Conservation (phyloP, 2,888 invertebrate genomes). For the Lithosia quadra region DNA sequence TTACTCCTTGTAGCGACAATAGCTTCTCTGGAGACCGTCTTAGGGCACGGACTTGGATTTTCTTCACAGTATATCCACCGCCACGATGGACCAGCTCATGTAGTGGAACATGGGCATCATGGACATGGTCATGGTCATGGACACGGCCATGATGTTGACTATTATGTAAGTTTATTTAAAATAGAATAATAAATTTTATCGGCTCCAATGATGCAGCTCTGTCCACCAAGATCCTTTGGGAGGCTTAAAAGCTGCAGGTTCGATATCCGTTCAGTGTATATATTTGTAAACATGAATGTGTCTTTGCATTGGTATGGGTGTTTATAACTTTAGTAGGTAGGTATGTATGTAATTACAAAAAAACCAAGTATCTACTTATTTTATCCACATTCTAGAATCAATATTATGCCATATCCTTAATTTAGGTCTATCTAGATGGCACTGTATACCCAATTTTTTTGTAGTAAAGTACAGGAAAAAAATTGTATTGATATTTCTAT, state of each 20-base stretch:
- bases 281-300: too few relatives aligned
- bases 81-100: constrained; percentile 68
- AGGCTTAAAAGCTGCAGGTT: neutral
- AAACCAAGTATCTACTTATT: too few relatives aligned
- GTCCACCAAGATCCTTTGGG: too few relatives aligned
- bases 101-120: constrained; percentile 59
- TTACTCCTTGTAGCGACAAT: constrained; percentile 63
- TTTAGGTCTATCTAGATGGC: too few relatives aligned
- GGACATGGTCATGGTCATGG: constrained; percentile 64
- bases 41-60: constrained; percentile 70
- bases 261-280: neutral
- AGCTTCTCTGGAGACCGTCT: constrained; percentile 59
- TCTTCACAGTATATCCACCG: constrained; percentile 75
- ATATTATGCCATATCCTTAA: too few relatives aligned
- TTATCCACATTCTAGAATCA: too few relatives aligned
- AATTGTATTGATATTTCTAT: too few relatives aligned
- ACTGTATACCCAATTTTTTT: too few relatives aligned
- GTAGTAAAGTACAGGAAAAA: too few relatives aligned
- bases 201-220: neutral
- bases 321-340: too few relatives aligned
- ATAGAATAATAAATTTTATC: neutral
- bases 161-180: constrained; percentile 28
- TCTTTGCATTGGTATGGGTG: too few relatives aligned
- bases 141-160: constrained; percentile 63
- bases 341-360: too few relatives aligned